Percentiles rank a stretch among this genome's conserved stretches.
Conservation (phyloP, 2,113 vertebrate genomes). For the Psephotus haematonotus region DNA sequence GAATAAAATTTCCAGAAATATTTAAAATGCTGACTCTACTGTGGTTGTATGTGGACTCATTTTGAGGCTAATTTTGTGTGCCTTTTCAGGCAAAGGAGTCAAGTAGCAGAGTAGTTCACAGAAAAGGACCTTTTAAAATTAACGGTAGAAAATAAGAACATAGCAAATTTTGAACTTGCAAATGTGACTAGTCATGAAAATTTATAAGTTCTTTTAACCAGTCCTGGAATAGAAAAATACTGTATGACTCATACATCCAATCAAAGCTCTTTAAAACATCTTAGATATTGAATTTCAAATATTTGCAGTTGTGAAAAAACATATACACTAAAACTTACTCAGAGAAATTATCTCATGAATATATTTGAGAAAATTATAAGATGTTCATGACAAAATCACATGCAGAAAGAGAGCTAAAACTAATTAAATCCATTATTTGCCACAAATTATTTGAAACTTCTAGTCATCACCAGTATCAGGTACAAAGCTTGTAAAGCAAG, state of each 20-base stretch:
- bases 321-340: background rate
- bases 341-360: conserved; percentile 26
- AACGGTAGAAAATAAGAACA: background rate
- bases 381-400: conserved; percentile 10
- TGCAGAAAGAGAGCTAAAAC: conserved; percentile 18
- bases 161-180: background rate
- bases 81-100: background rate
- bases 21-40: background rate
- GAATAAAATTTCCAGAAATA: conserved; percentile 5
- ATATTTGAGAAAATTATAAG: background rate
- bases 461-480: background rate
- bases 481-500: background rate
- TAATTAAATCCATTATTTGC: conserved; percentile 1
- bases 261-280: conserved; percentile 27
- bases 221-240: background rate
- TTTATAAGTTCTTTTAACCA: background rate
- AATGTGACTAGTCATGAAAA: background rate
- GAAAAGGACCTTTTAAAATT: background rate
- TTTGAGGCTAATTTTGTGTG: background rate
- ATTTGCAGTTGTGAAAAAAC: conserved; percentile 13
- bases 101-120: background rate
- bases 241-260: conserved; percentile 16
- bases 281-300: conserved; percentile 31
- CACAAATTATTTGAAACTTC: background rate
- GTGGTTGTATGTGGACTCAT: background rate